Evolutionary conservation across 2,797 vertebrate genomes (phyloP), one percentile per base, ranked within the genome.

Genomic region (Manis javanica): DNA sequence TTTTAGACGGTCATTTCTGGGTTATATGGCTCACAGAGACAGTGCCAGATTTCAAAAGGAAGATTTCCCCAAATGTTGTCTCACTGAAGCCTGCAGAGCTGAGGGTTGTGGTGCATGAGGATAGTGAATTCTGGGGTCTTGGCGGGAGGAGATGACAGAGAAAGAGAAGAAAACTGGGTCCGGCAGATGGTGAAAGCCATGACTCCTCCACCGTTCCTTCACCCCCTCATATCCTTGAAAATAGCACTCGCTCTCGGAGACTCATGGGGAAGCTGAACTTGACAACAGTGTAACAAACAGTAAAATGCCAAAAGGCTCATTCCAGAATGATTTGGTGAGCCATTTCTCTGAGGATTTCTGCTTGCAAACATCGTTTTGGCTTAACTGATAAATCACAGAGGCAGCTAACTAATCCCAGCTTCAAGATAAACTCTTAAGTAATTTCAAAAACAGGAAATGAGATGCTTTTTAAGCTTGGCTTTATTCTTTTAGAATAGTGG

Each of bases 381-480:
- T 81, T 88, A 93, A 55, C 57, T 78, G 29, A 82, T 79, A 19
- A 87, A 37, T 10, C 68, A 53, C 68, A 29, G 26, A 15, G 26
- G 8, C 24, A 64, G 77, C 13, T 91, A 57, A 90, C 34, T 86
- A 51, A 94, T 86, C 68, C 31, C 72, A 94, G 31, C 57, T 85
- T 95, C 29, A 75, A 39, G 77, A 95, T 93, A 85, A 91, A 91
- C 81, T 61, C 64, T 46, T 18, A 61, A 66, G 81, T 91, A 79
- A 82, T 91, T 86, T 91, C 81, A 75, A 90, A 92, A 87, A 82
- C 5, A 53, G 63, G 83, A 88, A 79, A 95, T 89, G 42, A 92
- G 59, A 53, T 66, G 24, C 2, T 77, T 95, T 96, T 74, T 18
- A 75, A 96, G 15, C 42, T 87, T 77, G 39, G 13, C 78, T 90